These are phyloP conservation scores for Sitophilus oryzae DNA, from an alignment of 1,140 invertebrate species.

Conservation along the genomic window DNA sequence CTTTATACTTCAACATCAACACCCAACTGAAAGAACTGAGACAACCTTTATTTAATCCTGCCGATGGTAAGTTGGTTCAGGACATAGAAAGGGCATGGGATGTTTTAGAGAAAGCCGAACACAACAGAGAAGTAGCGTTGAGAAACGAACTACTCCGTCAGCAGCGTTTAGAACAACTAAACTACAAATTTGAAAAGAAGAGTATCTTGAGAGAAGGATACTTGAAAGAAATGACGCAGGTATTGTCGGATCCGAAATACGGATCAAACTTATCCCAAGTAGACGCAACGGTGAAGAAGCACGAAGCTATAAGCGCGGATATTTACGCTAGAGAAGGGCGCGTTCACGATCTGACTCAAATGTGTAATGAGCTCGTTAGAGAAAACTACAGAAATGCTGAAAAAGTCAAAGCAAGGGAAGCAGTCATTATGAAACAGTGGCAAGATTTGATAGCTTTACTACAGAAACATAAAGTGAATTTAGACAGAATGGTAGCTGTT, in stretches of 20 bases:
- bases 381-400: slow-evolving; percentile 91
- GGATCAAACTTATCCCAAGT: slow-evolving; percentile 87
- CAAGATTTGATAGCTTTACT: slow-evolving; percentile 76
- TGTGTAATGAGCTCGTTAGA: slow-evolving; percentile 83
- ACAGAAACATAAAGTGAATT: slow-evolving; percentile 75
- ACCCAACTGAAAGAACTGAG: slow-evolving; percentile 90
- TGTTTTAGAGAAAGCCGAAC: slow-evolving; percentile 88
- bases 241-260: slow-evolving; percentile 87
- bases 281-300: slow-evolving; percentile 96
- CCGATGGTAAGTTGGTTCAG: slow-evolving; percentile 85
- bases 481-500: slow-evolving; percentile 70
- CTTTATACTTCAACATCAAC: slow-evolving; percentile 93
- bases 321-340: slow-evolving; percentile 91
- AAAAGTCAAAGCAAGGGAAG: slow-evolving; percentile 72
- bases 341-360: slow-evolving; percentile 86
- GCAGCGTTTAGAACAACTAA: slow-evolving; percentile 89
- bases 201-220: slow-evolving; percentile 87
- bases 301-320: slow-evolving; percentile 96
- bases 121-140: slow-evolving; percentile 87
- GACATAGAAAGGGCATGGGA: slow-evolving; percentile 93
- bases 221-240: slow-evolving; percentile 96
- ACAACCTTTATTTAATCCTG: slow-evolving; percentile 82
- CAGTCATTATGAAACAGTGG: slow-evolving; percentile 86
- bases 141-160: slow-evolving; percentile 87
- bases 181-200: slow-evolving; percentile 95